Conservation (phyloP, 2,888 invertebrate genomes). For the Epinotia nisella region DNA sequence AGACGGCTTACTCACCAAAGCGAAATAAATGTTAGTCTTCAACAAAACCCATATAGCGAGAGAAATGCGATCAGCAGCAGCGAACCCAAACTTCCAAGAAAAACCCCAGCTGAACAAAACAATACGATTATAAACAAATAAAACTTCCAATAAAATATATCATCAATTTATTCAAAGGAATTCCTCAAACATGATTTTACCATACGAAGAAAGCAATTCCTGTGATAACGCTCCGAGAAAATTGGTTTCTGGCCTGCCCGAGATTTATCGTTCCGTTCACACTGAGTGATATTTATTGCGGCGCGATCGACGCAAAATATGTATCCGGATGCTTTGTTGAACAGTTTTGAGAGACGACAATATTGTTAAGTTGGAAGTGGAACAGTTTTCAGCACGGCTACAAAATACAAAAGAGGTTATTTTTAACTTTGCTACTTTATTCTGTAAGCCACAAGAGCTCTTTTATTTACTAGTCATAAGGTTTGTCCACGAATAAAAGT, state of each 20-base stretch:
- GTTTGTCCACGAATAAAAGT: too few species aligned
- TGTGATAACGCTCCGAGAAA: slow-evolving; percentile 76
- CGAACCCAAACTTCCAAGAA: not conserved
- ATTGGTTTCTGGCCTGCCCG: slow-evolving; percentile 78
- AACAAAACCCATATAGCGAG: not conserved
- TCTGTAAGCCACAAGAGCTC: too few species aligned
- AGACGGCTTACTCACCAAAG: not conserved
- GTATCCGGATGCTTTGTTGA: slow-evolving; percentile 31
- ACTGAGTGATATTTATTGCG: slow-evolving; percentile 73
- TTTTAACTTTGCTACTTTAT: too few species aligned
- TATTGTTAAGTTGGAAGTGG: not conserved
- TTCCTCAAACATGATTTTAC: slow-evolving; percentile 77
- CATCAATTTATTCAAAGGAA: slow-evolving; percentile 62
- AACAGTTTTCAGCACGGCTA: not conserved
- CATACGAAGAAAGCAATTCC: slow-evolving; percentile 81
- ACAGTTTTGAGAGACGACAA: slow-evolving; percentile 16
- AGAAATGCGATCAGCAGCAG: not conserved
- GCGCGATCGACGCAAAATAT: slow-evolving; percentile 50
- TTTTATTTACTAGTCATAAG: too few species aligned
- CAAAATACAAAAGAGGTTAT: not conserved
- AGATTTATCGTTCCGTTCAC: slow-evolving; percentile 76
- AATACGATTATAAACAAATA: slow-evolving; percentile 42
- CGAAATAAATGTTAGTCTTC: not conserved
- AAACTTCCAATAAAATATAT: slow-evolving; percentile 37
- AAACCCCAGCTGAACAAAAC: slow-evolving; percentile 12